Conservation (phyloP, 1,140 invertebrate species). For the Bombus turneri region DNA sequence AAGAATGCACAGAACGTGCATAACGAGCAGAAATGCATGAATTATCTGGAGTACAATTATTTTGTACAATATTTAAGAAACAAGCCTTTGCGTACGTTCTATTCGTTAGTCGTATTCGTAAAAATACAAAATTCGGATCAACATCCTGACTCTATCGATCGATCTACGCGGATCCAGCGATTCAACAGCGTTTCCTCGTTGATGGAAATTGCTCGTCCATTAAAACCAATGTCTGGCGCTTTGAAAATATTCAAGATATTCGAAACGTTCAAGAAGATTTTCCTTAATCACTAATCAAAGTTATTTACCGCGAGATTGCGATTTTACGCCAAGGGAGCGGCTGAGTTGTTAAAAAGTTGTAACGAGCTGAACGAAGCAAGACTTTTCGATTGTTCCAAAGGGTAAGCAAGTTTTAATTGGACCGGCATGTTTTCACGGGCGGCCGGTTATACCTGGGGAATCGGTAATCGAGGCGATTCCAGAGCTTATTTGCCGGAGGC, state of each 20-base stretch:
- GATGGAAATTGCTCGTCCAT: too few relatives aligned
- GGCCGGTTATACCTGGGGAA: neutral
- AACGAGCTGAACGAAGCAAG: slow-evolving; percentile 2
- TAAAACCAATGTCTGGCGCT: neutral
- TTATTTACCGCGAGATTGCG: neutral
- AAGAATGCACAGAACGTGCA: too few relatives aligned
- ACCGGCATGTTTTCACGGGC: neutral
- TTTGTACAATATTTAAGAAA: too few relatives aligned
- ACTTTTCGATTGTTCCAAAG: slow-evolving; percentile 7
- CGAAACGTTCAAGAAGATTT: neutral
- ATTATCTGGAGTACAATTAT: too few relatives aligned
- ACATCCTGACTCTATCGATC: too few relatives aligned
- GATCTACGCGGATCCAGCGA: too few relatives aligned
- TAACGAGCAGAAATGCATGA: too few relatives aligned
- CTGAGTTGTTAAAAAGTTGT: slow-evolving; percentile 13
- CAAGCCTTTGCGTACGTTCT: too few relatives aligned
- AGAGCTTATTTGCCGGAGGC: neutral
- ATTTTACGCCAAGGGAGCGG: neutral
- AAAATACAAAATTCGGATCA: too few relatives aligned
- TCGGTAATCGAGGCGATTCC: slow-evolving; percentile 7
- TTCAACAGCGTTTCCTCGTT: too few relatives aligned
- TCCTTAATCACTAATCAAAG: neutral
- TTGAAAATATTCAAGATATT: neutral
- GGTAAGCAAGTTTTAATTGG: slow-evolving; percentile 31
- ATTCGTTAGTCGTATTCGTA: too few relatives aligned